A percentile compares a stretch with the other conserved stretches of the same genome.
These are phyloP conservation scores for Alethe castanea DNA, from an alignment of 2,113 vertebrate species.

Conservation along the genomic window DNA sequence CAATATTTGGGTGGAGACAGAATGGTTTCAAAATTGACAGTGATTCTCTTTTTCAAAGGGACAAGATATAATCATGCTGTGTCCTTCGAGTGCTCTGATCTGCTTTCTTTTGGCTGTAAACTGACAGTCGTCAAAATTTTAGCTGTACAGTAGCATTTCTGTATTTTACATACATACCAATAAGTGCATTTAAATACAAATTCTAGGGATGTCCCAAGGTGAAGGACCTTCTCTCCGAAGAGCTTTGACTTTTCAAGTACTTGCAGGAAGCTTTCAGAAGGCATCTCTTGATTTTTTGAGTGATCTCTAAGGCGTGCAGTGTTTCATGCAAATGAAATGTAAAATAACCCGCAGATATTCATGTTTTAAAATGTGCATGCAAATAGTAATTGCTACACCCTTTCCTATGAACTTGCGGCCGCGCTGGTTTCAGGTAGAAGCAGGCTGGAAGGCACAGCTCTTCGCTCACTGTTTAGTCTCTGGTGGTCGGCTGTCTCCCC, in stretches of 20 bases:
- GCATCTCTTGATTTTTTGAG: background rate
- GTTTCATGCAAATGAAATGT: constrained; percentile 13
- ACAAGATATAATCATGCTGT: background rate
- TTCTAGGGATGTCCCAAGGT: background rate
- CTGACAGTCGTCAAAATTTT: background rate
- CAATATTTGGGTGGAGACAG: background rate
- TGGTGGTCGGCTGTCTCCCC: no score
- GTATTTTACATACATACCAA: background rate
- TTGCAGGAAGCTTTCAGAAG: constrained; percentile 4
- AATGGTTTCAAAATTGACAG: background rate
- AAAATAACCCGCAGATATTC: background rate
- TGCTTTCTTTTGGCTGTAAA: constrained; percentile 5
- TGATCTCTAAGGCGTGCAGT: background rate
- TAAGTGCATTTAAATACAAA: constrained; percentile 18
- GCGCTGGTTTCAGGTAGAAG: no score
- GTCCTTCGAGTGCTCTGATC: constrained; percentile 6
- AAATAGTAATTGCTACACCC: background rate
- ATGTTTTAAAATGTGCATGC: background rate
- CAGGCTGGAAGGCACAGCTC: no score
- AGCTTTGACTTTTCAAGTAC: constrained; percentile 7
- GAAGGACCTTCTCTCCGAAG: constrained; percentile 13
- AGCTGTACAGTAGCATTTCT: background rate
- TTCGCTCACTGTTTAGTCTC: no score
- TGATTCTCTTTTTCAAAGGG: background rate
- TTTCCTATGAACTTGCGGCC: background rate